Conservation (phyloP, 1,140 invertebrate genomes). For the Ectropis grisescens region DNA sequence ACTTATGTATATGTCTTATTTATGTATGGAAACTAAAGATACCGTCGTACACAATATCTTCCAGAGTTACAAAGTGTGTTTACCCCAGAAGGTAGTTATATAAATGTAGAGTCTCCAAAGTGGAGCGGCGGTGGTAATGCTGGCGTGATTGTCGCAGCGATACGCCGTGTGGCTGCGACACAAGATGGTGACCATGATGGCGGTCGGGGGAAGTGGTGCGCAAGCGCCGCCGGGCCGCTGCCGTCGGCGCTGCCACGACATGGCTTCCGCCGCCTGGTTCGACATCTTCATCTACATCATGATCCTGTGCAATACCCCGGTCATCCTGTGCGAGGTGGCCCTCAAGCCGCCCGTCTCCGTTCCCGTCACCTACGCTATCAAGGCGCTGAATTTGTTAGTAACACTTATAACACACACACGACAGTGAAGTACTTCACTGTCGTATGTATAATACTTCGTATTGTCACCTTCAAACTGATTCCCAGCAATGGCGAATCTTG, state of each 20-base stretch:
- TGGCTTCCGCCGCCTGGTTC: conserved; percentile 46
- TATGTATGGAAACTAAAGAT: no score
- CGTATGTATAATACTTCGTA: background rate
- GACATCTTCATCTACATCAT: conserved; percentile 45
- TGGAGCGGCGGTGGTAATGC: conserved; percentile 35
- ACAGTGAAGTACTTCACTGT: background rate
- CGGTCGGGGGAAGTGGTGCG: conserved; percentile 29
- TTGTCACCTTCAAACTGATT: no score
- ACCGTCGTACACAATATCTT: background rate
- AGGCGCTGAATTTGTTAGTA: conserved; percentile 43
- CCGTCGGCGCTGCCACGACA: conserved; percentile 34
- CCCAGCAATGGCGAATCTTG: no score
- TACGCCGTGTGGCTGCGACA: conserved; percentile 45
- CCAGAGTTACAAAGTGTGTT: conserved; percentile 29
- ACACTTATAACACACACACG: background rate
- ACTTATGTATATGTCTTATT: no score
- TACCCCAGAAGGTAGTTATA: conserved; percentile 41
- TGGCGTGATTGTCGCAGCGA: background rate
- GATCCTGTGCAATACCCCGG: conserved; percentile 52
- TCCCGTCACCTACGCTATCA: conserved; percentile 23
- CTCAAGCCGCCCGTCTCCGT: conserved; percentile 18
- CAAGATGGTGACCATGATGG: conserved; percentile 45
- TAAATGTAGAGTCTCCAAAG: no score
- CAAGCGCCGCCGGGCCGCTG: conserved; percentile 27
- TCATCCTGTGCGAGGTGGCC: conserved; percentile 46